A percentile compares a stretch with the other conserved stretches of the same genome.
phyloP scores from a whole-genome alignment of 2,888 invertebrate genomes.

The Deroplatys truncata region DNA sequence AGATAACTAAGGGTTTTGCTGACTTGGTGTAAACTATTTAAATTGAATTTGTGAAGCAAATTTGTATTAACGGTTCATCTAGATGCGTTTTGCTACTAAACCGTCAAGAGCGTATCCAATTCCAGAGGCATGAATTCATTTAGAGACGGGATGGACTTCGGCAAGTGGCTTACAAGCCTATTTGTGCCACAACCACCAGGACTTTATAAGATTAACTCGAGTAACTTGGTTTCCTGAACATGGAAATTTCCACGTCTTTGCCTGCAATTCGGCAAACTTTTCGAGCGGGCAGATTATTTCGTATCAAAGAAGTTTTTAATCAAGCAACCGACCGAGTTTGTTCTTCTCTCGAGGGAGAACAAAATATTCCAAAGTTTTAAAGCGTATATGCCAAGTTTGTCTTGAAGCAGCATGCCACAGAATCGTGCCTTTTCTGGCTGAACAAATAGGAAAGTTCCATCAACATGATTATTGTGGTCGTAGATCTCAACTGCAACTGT shows the following conservation, averaged over 20 bases:
- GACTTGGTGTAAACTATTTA: no score
- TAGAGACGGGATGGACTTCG: neutral
- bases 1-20: no score
- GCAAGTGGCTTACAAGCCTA: neutral
- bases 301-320: constrained; percentile 5
- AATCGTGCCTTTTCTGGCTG: neutral
- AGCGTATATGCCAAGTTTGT: neutral
- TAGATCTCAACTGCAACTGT: no score
- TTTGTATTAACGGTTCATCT: neutral
- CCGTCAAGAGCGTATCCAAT: neutral
- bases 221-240: neutral
- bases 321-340: neutral
- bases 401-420: neutral
- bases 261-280: neutral
- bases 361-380: neutral
- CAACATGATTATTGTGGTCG: neutral
- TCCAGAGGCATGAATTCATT: neutral
- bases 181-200: neutral
- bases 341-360: neutral
- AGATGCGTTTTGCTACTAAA: neutral
- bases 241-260: neutral
- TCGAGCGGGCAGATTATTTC: neutral
- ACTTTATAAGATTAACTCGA: neutral
- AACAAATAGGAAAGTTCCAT: neutral
- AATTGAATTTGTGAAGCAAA: neutral